These are phyloP conservation scores for Fulica atra DNA, from an alignment of 2,113 vertebrate genomes.

Conservation along the genomic window DNA sequence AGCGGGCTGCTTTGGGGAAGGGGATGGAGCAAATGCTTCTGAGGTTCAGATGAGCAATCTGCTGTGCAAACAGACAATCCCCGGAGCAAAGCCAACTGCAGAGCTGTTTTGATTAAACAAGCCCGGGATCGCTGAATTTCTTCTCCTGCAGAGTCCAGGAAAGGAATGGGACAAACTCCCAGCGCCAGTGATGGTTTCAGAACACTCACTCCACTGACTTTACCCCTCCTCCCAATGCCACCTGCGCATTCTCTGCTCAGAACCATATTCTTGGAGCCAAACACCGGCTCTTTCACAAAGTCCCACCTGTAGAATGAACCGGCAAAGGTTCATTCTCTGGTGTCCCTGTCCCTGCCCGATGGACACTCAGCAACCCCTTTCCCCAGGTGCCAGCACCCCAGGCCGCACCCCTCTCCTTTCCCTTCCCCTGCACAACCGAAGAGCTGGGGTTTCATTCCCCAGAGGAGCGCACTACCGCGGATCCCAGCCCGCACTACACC, in stretches of 20 bases:
- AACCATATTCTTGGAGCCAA: background rate
- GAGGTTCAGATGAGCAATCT: background rate
- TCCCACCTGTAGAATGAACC: background rate
- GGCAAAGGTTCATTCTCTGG: too few species aligned
- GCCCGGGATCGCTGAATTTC: background rate
- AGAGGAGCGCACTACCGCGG: accelerated
- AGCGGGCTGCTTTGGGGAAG: accelerated
- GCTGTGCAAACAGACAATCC: background rate
- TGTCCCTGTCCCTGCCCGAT: background rate
- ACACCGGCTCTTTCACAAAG: background rate
- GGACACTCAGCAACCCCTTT: background rate
- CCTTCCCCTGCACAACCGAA: background rate
- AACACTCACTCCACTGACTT: background rate
- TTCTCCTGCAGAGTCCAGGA: background rate
- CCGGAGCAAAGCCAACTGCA: background rate
- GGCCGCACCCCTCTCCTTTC: too few species aligned
- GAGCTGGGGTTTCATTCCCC: too few species aligned
- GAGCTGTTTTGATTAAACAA: background rate
- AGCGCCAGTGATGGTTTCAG: background rate
- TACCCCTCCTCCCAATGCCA: background rate
- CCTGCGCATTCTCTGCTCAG: background rate
- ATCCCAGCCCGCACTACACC: background rate
- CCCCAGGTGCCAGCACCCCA: accelerated
- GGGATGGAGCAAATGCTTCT: background rate
- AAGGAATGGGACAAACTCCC: background rate